A percentile compares a stretch with the other conserved stretches of the same genome.
phyloP scores from a whole-genome alignment of 2,888 invertebrate species.

The Lasioglossum zephyrum region DNA sequence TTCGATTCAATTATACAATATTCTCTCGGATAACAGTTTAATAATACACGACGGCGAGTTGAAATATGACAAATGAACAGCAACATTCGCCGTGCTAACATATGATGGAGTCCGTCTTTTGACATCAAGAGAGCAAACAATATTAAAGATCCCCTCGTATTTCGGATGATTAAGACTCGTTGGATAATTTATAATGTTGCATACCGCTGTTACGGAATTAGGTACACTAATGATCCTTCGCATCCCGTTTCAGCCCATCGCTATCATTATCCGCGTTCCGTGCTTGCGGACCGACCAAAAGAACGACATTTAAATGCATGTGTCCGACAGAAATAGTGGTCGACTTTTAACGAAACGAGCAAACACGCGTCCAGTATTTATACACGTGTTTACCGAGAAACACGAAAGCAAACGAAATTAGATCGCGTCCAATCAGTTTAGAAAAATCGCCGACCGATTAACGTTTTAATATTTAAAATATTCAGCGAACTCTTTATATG shows the following conservation, averaged over 20 bases:
- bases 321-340: constrained; percentile 63
- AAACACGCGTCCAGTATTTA: constrained; percentile 40
- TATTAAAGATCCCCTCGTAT: not conserved
- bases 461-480: not conserved
- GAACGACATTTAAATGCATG: constrained; percentile 42
- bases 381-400: constrained; percentile 11
- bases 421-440: not conserved
- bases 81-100: not conserved
- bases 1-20: not conserved
- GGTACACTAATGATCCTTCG: constrained; percentile 58
- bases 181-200: constrained; percentile 51
- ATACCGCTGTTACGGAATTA: constrained; percentile 53
- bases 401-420: not conserved
- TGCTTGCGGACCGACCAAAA: constrained; percentile 40
- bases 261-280: constrained; percentile 68
- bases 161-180: constrained; percentile 21
- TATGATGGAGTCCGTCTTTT: constrained; percentile 1
- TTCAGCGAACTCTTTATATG: no score
- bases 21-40: not conserved
- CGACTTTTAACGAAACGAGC: constrained; percentile 50
- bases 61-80: not conserved
- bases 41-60: not conserved
- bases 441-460: not conserved
- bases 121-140: not conserved
- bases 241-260: constrained; percentile 52